Evolutionary conservation across 1,140 invertebrate species (phyloP), one percentile per base, ranked within the genome.

Genomic region (Tetragnatha versicolor): DNA sequence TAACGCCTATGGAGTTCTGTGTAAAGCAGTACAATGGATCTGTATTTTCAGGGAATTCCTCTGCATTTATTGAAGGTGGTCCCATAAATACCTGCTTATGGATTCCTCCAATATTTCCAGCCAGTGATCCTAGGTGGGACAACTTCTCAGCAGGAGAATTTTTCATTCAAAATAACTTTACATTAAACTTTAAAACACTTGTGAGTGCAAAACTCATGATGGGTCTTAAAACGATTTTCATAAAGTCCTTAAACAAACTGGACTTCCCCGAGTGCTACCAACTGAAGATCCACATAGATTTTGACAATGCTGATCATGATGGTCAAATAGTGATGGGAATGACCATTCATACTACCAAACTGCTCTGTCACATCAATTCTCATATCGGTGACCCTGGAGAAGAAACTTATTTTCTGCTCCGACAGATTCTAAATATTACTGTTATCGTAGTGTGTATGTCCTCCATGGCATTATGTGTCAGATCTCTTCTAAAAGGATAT

Each of bases 401-500:
- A 53, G 45, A 53, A 27, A 6, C 37, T 10, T 45, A 58, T 39
- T 80, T 49, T 33, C 2, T 75, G 12, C 22, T 55, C 4, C 22
- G 70, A 73, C 70, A 85, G 81, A 86, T 93, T 20, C 87, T 98
- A 2, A 98, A 98, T 87, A 89, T 93, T 45, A 86, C 95, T 55
- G 96, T 99, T 0, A 93, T 99, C 39, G 70, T 92, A 2, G 92
- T 95, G 47, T 98, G 96, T 85, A 84, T 89, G 1, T 83, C 92
- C 12, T 99, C 97, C 1, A 89, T 95, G 45, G 84, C 93, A 9
- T 87, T 99, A 6, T 99, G 98, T 84, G 90, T 91, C 39, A 85
- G 98, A 82, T 96, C 97, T 0, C 90, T 99, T 60, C 92, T 92
- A 83, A 88, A 95, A 84, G 96, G 95, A 0, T 94, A 97, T 83